These are phyloP conservation scores for Mycetomoellerius zeteki DNA, from an alignment of 1,140 invertebrate species.

Conservation along the genomic window DNA sequence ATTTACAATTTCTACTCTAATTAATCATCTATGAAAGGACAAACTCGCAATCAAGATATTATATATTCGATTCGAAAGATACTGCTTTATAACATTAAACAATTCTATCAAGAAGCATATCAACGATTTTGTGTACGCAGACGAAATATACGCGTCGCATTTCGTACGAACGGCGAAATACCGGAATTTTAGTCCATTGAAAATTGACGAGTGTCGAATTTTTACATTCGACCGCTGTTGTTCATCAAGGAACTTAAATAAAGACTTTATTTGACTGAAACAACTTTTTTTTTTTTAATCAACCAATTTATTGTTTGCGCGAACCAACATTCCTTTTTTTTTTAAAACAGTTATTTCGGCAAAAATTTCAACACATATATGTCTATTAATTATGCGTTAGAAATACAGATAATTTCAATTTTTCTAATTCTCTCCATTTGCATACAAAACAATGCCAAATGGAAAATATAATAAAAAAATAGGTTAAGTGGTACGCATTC, in stretches of 20 bases:
- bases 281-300: not conserved
- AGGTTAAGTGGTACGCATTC: too few species aligned
- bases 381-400: conserved; percentile 22
- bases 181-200: not conserved
- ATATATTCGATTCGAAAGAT: not conserved
- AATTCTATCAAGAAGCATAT: not conserved
- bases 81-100: not conserved
- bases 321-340: not conserved
- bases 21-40: not conserved
- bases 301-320: not conserved
- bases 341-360: not conserved
- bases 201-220: not conserved
- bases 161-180: not conserved
- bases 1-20: too few species aligned
- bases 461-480: too few species aligned
- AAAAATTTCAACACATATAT: not conserved
- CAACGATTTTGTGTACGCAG: not conserved
- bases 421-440: too few species aligned
- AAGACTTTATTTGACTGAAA: not conserved
- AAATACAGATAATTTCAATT: conserved; percentile 5
- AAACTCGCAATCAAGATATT: not conserved
- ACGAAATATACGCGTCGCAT: not conserved
- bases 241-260: conserved; percentile 7
- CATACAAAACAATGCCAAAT: too few species aligned
- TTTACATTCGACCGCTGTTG: not conserved